phyloP scores from a whole-genome alignment of 2,797 vertebrate genomes.

The Florisuga fusca region DNA sequence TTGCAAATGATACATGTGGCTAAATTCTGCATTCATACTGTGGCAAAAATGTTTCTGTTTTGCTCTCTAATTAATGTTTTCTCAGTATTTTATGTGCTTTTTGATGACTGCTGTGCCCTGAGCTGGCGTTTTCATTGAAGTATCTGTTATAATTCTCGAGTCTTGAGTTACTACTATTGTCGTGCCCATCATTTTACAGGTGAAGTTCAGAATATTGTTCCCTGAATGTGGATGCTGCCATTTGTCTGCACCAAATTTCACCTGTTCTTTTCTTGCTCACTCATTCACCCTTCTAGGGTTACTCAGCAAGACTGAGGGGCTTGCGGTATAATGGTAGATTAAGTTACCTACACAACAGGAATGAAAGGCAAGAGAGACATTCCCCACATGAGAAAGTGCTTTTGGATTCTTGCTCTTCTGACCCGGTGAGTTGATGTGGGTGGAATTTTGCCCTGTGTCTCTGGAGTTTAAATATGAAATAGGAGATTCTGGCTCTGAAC shows the following conservation, averaged over 20 bases:
- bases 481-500: not conserved
- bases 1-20: not conserved
- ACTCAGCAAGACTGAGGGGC: not conserved
- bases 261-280: not conserved
- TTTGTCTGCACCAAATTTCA: not conserved
- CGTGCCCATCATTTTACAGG: not conserved
- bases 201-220: not conserved
- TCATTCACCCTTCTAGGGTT: not conserved
- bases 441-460: not conserved
- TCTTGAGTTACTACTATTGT: not conserved
- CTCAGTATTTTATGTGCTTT: not conserved
- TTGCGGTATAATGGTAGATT: not conserved
- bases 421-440: not conserved
- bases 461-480: not conserved
- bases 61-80: not conserved
- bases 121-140: not conserved
- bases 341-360: not conserved
- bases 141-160: not conserved
- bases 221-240: not conserved
- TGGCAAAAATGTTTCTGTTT: not conserved
- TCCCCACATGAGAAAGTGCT: not conserved
- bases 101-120: not conserved
- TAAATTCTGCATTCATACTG: not conserved
- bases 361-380: not conserved
- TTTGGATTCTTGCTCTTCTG: not conserved